Evolutionary conservation across 2,113 vertebrate species (phyloP).

Genomic region (Epinephelus cyanopodus): DNA sequence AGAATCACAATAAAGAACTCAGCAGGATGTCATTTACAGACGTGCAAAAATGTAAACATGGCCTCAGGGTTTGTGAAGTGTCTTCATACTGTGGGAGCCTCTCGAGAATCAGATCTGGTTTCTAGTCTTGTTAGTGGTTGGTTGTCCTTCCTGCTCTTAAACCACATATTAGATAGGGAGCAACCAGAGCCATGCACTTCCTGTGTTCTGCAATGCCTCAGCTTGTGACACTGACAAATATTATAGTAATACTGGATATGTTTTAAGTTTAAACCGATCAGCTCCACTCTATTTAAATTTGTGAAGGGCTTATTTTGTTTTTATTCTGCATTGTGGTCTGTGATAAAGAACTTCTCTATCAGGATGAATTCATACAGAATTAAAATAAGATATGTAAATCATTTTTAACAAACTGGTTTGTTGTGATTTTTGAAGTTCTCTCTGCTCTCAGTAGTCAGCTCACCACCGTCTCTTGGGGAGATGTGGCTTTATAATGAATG

Average conservation of each 20-base stretch:
- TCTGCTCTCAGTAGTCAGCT: not conserved
- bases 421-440: not conserved
- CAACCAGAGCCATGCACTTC: slow-evolving; percentile 19
- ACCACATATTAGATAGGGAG: slow-evolving; percentile 19
- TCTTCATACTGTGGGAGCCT: not conserved
- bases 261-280: not conserved
- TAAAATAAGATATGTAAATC: slow-evolving; percentile 1
- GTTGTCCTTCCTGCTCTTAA: slow-evolving; percentile 35
- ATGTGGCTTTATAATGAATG: not conserved
- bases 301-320: not conserved
- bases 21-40: not conserved
- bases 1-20: not conserved
- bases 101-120: slow-evolving; percentile 25
- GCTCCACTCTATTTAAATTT: not conserved
- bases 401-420: not conserved
- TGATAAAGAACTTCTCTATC: not conserved
- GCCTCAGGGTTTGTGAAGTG: not conserved
- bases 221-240: slow-evolving; percentile 1
- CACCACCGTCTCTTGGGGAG: not conserved
- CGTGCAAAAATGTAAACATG: slow-evolving; percentile 7
- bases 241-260: not conserved
- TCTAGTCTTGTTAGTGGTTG: not conserved
- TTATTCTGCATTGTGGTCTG: not conserved
- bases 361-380: not conserved
- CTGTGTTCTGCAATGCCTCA: slow-evolving; percentile 23